These are phyloP conservation scores for Xenopus laevis DNA, from an alignment of 2,113 vertebrate genomes.

Conservation along the genomic window DNA sequence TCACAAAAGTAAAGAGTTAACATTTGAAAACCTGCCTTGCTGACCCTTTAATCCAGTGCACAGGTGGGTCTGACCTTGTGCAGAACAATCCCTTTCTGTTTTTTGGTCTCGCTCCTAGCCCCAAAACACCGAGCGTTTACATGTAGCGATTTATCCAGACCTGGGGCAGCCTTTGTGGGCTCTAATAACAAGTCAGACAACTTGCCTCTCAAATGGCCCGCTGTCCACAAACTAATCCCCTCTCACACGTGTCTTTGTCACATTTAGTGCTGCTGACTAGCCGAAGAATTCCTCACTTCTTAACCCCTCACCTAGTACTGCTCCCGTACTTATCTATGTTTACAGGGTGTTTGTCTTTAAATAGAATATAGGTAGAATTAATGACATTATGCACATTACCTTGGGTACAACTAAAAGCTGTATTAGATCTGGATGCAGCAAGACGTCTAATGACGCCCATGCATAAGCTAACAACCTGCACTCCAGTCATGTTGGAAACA, in stretches of 20 bases:
- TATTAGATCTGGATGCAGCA: too few relatives aligned
- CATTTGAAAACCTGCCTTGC: conserved; percentile 10
- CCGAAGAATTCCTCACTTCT: conserved; percentile 24
- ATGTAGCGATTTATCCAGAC: conserved; percentile 28
- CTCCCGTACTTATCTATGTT: too few relatives aligned
- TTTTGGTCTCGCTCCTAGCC: conserved; percentile 1
- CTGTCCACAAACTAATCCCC: conserved; percentile 35
- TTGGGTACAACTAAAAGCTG: too few relatives aligned
- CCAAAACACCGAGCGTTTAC: conserved; percentile 26
- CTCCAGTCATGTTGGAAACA: too few relatives aligned
- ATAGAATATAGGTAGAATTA: neutral
- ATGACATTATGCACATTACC: too few relatives aligned
- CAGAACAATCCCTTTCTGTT: conserved; percentile 40
- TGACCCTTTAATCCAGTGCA: conserved; percentile 13
- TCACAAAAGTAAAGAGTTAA: conserved; percentile 5
- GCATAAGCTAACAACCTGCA: too few relatives aligned
- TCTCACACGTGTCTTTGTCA: conserved; percentile 36
- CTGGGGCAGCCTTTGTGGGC: conserved; percentile 9
- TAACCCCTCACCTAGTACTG: conserved; percentile 5
- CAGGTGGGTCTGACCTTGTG: conserved; percentile 38
- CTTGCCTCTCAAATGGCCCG: conserved; percentile 26
- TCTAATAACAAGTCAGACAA: conserved; percentile 41
- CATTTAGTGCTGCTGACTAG: conserved; percentile 16
- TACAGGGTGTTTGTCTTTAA: neutral
- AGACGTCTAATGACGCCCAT: too few relatives aligned